Evolutionary conservation across 2,797 vertebrate genomes (phyloP).

Genomic region (Syndactyla subalaris): DNA sequence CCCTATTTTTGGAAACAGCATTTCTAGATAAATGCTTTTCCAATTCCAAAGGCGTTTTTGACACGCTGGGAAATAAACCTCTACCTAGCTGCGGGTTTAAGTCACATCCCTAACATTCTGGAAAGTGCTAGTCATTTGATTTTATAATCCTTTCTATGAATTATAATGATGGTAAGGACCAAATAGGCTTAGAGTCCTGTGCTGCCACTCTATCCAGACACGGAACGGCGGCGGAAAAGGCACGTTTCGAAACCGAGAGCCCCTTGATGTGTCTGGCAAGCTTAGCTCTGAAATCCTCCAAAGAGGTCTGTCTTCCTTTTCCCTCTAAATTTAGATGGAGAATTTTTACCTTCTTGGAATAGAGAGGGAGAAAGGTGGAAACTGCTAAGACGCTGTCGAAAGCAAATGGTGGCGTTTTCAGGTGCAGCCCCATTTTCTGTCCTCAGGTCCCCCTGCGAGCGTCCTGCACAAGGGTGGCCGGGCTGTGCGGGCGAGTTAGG

Average conservation of each 20-base stretch:
- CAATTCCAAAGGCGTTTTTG: constrained; percentile 23
- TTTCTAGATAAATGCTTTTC: constrained; percentile 53
- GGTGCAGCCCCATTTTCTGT: neutral
- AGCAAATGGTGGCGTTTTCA: neutral
- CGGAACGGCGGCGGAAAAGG: neutral
- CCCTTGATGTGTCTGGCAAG: constrained; percentile 56
- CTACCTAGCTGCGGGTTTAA: constrained; percentile 53
- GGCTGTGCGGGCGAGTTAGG: constrained; percentile 32
- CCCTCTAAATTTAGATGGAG: constrained; percentile 60
- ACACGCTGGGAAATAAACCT: constrained; percentile 30
- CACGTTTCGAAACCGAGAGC: constrained; percentile 13
- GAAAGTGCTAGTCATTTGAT: constrained; percentile 41
- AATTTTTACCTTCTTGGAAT: constrained; percentile 17
- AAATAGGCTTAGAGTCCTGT: constrained; percentile 58
- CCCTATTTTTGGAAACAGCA: neutral
- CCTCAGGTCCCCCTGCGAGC: neutral
- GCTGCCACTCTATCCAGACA: constrained; percentile 54
- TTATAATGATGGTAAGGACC: constrained; percentile 37
- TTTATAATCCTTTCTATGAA: constrained; percentile 52
- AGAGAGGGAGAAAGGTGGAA: constrained; percentile 44
- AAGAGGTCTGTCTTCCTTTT: constrained; percentile 37
- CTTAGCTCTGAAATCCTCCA: constrained; percentile 52
- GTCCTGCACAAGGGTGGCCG: neutral
- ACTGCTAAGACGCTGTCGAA: neutral
- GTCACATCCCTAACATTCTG: constrained; percentile 7